A percentile compares a stretch with the other conserved stretches of the same genome.
These are phyloP conservation scores for Lochmaea capreae DNA, from an alignment of 2,888 invertebrate species.

Conservation along the genomic window DNA sequence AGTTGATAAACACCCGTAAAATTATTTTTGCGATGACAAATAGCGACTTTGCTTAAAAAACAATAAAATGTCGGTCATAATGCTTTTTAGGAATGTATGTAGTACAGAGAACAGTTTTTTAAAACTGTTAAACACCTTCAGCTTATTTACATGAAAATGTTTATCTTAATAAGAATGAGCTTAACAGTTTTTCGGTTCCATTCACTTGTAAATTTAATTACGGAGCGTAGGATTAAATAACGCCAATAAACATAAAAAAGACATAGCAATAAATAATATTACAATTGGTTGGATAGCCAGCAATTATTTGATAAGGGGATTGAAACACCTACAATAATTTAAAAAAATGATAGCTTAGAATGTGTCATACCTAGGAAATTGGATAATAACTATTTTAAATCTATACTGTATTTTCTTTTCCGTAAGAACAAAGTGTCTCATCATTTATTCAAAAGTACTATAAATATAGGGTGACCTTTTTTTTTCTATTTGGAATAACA, in stretches of 20 bases:
- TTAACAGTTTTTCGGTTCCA: not conserved
- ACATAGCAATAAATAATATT: not conserved
- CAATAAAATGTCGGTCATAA: not conserved
- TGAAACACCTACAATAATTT: not conserved
- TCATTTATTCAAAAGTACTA: too few species aligned
- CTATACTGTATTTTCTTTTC: too few species aligned
- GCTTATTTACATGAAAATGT: not conserved
- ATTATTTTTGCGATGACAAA: too few species aligned
- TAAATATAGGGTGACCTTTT: too few species aligned
- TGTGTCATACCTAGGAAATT: too few species aligned
- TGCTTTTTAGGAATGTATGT: not conserved
- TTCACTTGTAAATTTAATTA: slow-evolving; percentile 4
- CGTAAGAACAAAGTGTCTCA: too few species aligned
- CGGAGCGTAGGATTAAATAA: not conserved
- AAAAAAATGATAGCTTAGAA: not conserved
- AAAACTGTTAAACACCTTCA: slow-evolving; percentile 4
- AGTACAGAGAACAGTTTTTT: not conserved
- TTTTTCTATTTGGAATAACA: too few species aligned
- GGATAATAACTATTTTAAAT: too few species aligned
- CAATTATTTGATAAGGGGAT: not conserved
- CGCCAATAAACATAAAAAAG: not conserved
- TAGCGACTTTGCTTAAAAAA: not conserved
- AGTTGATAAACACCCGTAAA: too few species aligned
- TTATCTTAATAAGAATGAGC: not conserved
- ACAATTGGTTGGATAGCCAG: not conserved